Base-by-base conservation (phyloP, 2,113 vertebrate species). In the Indicator maculatus region DNA sequence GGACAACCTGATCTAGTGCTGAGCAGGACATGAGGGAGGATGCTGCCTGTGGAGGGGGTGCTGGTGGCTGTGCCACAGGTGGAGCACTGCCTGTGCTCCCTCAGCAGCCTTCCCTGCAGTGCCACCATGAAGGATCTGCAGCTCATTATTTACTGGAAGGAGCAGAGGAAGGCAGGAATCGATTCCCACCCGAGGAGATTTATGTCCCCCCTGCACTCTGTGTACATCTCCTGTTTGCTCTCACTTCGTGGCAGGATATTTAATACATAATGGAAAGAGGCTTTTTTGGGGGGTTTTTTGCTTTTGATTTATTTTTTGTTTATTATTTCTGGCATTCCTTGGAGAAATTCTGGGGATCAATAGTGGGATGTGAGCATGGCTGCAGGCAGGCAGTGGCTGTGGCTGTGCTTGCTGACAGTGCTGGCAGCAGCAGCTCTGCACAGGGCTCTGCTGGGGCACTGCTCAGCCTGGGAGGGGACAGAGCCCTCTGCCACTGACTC, bases 81-180 rank as follows among this genome's bases (percentile, higher is more conserved):
- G 93, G 96, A 97, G 91, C 52, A 53, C 89, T 92, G 92, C 74
- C 87, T 82, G 72, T 78, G 85, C 79, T 96, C 95, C 91, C 92
- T 82, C 92, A 89, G 83, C 94, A 95, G 94, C 95, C 93, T 96
- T 96, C 86, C 76, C 88, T 94, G 76, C 82, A 96, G 94, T 88
- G 86, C 89, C 90, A 97, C 97, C 97, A 96, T 53, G 91, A 97
- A 97, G 97, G 95, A 97, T 97, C 84, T 97, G 92, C 96, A 97
- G 97, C 97, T 96, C 97, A 97, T 98, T 98, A 98, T 98, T 98
- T 98, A 98, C 97, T 96, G 94, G 97, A 98, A 98, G 97, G 97
- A 97, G 97, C 98, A 96, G 97, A 97, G 97, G 97, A 97, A 98
- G 97, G 96, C 97, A 98, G 96, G 96, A 97, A 98, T 98, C 95